Base-by-base conservation (phyloP, 2,797 vertebrate genomes). In the Dendrocincla tyrannina region DNA sequence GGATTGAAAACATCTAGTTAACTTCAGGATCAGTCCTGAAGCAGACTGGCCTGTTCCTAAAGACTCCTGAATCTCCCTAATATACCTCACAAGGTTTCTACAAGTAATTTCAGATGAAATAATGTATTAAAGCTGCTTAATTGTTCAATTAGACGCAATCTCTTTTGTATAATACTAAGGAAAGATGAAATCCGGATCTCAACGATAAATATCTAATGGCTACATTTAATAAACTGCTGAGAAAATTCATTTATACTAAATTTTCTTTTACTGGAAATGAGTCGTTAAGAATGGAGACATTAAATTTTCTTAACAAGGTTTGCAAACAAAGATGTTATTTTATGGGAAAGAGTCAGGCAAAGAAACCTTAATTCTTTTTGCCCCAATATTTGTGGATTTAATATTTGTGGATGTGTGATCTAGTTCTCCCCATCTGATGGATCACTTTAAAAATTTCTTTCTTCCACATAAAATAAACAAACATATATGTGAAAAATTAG, bases 181-280 rank as follows among this genome's bases (percentile, higher is more conserved):
- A 33, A 69, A 85, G 86, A 94, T 72, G 94, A 84, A 93, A 88
- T 70, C 60, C 5, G 17, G 37, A 86, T 62, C 69, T 86, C 79
- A 60, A 25, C 0, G 0, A 92, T 73, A 88, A 95, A 60, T 76
- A 94, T 74, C 90, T 93, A 94, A 96, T 80, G 64, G 60, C 91
- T 73, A 63, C 68, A 66, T 90, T 94, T 91, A 95, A 95, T 85
- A 78, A 93, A 91, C 90, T 82, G 55, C 75, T 94, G 60, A 85
- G 85, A 96, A 93, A 93, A 96, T 95, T 74, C 49, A 81, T 77
- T 96, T 94, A 63, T 49, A 62, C 46, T 59, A 58, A 35, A 89
- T 93, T 92, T 93, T 87, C 60, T 93, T 95, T 96, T 93, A 80
- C 86, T 92, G 94, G 93, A 96, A 97, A 96, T 91, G 68, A 95